A percentile compares a stretch with the other conserved stretches of the same genome.
These are phyloP conservation scores for Hippocampus zosterae DNA, from an alignment of 2,113 vertebrate genomes.

Conservation along the genomic window DNA sequence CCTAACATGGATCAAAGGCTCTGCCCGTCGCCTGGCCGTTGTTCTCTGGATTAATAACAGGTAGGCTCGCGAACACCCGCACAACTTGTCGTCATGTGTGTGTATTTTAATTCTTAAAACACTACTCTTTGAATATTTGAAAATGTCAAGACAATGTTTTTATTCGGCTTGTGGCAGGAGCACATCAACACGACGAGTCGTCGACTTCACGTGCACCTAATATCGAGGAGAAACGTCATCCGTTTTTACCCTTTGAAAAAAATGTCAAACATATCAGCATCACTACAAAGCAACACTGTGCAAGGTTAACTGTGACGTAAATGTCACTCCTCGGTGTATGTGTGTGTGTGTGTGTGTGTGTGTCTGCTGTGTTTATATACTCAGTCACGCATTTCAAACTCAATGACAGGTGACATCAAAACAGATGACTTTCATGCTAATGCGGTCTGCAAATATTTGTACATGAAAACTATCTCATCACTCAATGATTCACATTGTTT, in stretches of 20 bases:
- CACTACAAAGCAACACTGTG: constrained; percentile 2
- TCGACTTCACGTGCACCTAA: background rate
- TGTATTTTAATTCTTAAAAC: no score
- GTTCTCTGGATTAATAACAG: constrained; percentile 56
- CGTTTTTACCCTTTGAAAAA: background rate
- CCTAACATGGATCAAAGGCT: constrained; percentile 33
- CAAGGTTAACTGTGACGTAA: constrained; percentile 7
- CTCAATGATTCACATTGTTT: background rate
- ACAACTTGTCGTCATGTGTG: constrained; percentile 41
- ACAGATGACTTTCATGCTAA: background rate
- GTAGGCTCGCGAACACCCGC: constrained; percentile 42
- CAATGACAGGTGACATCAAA: background rate
- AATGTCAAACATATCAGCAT: background rate
- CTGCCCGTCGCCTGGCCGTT: constrained; percentile 1
- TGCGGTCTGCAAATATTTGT: background rate
- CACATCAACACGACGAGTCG: background rate
- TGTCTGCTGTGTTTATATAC: no score
- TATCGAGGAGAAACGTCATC: background rate
- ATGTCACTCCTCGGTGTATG: background rate
- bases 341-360: background rate
- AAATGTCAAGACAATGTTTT: background rate
- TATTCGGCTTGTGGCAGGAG: background rate
- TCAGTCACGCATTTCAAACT: background rate
- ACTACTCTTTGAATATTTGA: background rate
- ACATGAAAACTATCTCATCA: background rate